Evolutionary conservation across 1,140 invertebrate species (phyloP).

Genomic region (Amyelois transitella): DNA sequence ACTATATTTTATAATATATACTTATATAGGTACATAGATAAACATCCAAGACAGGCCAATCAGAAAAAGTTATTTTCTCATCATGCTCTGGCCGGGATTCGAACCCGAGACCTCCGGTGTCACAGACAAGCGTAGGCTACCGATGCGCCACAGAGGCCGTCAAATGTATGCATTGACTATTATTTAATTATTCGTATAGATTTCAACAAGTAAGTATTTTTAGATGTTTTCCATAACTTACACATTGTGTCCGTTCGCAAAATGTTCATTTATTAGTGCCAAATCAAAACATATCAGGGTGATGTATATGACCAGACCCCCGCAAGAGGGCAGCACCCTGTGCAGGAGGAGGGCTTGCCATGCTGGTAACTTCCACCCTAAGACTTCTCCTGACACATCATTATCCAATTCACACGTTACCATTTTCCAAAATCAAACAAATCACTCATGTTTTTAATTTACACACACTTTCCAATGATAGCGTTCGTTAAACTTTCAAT

Average conservation of each 20-base stretch:
- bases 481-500: neutral
- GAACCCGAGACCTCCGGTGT: no score
- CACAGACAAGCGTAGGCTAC: no score
- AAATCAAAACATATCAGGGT: slow-evolving; percentile 56
- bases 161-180: no score
- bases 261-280: slow-evolving; percentile 45
- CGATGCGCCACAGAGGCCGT: no score
- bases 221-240: slow-evolving; percentile 25
- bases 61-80: no score
- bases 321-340: slow-evolving; percentile 56
- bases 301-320: slow-evolving; percentile 52
- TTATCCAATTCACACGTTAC: slow-evolving; percentile 58
- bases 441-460: neutral
- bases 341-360: slow-evolving; percentile 59
- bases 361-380: slow-evolving; percentile 49
- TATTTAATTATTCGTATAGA: no score
- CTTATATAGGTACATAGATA: no score
- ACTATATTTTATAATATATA: no score
- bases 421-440: slow-evolving; percentile 30
- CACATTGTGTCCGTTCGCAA: slow-evolving; percentile 37
- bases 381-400: slow-evolving; percentile 50
- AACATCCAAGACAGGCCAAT: no score
- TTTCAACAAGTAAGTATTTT: neutral
- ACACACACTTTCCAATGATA: neutral
- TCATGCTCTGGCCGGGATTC: no score